phyloP scores from a whole-genome alignment of 2,113 vertebrate genomes.

The Rhinolophus ferrumequinum region DNA sequence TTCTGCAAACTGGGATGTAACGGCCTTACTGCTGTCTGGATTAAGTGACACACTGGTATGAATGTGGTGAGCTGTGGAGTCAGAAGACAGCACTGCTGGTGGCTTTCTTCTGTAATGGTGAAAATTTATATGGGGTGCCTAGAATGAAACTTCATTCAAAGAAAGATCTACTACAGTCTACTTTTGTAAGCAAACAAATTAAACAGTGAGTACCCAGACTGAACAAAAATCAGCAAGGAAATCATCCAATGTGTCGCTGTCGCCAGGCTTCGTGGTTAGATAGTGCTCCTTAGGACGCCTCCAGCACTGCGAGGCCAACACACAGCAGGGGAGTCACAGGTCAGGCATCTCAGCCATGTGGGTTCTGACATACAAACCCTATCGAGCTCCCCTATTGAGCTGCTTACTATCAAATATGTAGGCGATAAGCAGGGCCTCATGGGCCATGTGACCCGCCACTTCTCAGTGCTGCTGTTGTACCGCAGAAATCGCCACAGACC shows the following conservation, averaged over 20 bases:
- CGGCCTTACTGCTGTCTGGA: not conserved
- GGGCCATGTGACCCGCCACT: not conserved
- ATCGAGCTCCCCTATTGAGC: not conserved
- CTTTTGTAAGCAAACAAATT: constrained; percentile 31
- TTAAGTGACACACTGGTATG: not conserved
- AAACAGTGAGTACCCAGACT: not conserved
- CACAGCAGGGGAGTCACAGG: too few relatives aligned
- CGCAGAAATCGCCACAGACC: not conserved
- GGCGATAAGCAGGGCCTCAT: not conserved
- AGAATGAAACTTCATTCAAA: constrained; percentile 31
- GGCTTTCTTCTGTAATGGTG: not conserved
- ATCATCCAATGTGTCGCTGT: not conserved
- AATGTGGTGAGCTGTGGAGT: not conserved
- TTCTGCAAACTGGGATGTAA: not conserved
- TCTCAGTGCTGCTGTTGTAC: too few relatives aligned
- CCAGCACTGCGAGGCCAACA: not conserved
- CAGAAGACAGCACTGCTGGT: not conserved
- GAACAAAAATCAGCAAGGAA: not conserved
- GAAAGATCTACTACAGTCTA: not conserved
- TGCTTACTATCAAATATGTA: not conserved
- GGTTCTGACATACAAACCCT: not conserved
- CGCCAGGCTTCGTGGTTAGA: too few relatives aligned
- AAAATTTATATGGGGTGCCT: not conserved
- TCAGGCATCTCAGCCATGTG: not conserved
- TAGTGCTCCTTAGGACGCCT: too few relatives aligned